These are phyloP conservation scores for Pterostichus niger DNA, from an alignment of 2,888 invertebrate species.

Conservation along the genomic window DNA sequence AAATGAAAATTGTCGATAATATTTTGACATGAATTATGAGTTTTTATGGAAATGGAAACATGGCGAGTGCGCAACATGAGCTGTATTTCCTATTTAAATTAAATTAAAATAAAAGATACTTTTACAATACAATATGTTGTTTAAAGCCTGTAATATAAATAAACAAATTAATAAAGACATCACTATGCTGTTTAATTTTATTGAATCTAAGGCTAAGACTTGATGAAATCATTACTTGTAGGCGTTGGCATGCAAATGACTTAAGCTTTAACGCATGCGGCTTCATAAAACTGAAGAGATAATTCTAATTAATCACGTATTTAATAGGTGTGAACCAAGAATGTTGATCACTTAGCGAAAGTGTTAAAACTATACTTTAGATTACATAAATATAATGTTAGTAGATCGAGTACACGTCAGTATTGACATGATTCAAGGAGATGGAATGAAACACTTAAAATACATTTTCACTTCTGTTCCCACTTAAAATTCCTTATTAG, in stretches of 20 bases:
- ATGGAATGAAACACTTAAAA: conserved; percentile 44
- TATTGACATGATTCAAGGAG: conserved; percentile 20
- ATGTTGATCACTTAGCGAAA: conserved; percentile 48
- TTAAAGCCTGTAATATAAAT: too few relatives aligned
- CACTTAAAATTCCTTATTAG: conserved; percentile 26
- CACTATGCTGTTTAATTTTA: too few relatives aligned
- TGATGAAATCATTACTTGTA: neutral
- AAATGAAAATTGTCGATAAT: too few relatives aligned
- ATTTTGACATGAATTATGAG: too few relatives aligned
- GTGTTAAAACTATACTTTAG: conserved; percentile 52
- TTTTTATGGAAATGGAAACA: too few relatives aligned
- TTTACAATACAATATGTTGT: too few relatives aligned
- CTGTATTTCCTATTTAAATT: too few relatives aligned
- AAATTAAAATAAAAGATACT: too few relatives aligned
- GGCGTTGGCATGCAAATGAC: conserved; percentile 20
- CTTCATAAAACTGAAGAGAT: conserved; percentile 18
- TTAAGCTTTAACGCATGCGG: conserved; percentile 16
- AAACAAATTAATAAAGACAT: too few relatives aligned
- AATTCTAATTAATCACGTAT: conserved; percentile 45
- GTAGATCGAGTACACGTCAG: conserved; percentile 9
- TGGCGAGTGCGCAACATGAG: too few relatives aligned
- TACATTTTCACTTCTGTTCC: conserved; percentile 24
- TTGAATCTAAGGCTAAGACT: neutral
- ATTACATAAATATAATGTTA: conserved; percentile 41
- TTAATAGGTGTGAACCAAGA: conserved; percentile 39